A percentile compares a stretch with the other conserved stretches of the same genome.
Evolutionary conservation across 2,797 vertebrate genomes (phyloP).

Genomic region (Trachops cirrhosus): DNA sequence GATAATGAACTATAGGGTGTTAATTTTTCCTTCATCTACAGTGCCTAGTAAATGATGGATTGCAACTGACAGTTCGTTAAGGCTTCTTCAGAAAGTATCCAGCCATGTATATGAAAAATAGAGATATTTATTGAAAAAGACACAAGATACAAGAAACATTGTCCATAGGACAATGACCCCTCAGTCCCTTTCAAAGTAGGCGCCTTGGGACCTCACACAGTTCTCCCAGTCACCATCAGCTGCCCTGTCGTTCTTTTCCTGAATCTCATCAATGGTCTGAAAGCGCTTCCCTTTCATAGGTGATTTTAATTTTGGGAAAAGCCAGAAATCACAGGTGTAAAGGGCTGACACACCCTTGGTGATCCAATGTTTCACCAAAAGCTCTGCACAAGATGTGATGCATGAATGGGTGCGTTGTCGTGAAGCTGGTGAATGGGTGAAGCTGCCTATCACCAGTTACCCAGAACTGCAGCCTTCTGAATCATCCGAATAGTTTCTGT

Average conservation of each 20-base stretch:
- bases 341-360: background rate
- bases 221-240: background rate
- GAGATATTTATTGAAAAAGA: background rate
- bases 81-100: background rate
- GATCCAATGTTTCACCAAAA: background rate
- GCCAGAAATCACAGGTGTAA: background rate
- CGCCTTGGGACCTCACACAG: background rate
- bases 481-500: background rate
- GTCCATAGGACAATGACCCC: background rate
- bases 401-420: background rate
- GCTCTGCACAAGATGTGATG: background rate
- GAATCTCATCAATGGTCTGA: background rate
- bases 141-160: background rate
- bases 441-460: background rate
- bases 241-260: background rate
- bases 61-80: background rate
- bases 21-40: background rate
- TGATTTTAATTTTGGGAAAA: background rate
- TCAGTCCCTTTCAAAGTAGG: background rate
- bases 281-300: background rate
- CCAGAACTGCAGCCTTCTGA: background rate
- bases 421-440: no score
- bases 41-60: background rate
- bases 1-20: background rate
- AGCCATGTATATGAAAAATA: background rate